Evolutionary conservation across 2,888 invertebrate species (phyloP).

Genomic region (Syritta pipiens): DNA sequence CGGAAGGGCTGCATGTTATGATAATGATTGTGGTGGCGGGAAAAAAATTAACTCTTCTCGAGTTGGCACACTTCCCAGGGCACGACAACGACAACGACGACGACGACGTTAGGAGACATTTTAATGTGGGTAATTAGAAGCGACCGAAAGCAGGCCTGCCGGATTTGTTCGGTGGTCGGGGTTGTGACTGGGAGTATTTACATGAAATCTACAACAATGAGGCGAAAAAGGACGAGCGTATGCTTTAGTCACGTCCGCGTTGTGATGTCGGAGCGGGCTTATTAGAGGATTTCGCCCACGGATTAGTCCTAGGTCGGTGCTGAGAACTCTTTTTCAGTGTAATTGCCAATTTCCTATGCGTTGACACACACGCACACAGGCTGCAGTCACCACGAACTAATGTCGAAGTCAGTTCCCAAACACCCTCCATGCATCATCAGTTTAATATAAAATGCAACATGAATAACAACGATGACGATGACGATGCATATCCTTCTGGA

Average conservation of each 20-base stretch:
- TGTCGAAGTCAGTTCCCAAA: constrained; percentile 22
- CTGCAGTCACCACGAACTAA: neutral
- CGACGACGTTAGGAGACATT: constrained; percentile 38
- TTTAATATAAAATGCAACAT: constrained; percentile 66
- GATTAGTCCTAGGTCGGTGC: too few species aligned
- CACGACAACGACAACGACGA: neutral
- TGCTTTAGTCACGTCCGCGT: too few species aligned
- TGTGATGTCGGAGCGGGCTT: constrained; percentile 45
- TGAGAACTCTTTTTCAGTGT: too few species aligned
- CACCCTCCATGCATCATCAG: constrained; percentile 50
- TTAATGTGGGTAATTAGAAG: constrained; percentile 65
- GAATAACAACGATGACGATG: constrained; percentile 62
- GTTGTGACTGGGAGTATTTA: constrained; percentile 26
- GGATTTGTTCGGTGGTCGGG: constrained; percentile 29
- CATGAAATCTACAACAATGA: constrained; percentile 60
- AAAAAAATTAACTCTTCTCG: constrained; percentile 57
- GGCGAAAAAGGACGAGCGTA: constrained; percentile 49
- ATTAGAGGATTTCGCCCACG: too few species aligned
- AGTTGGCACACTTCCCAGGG: constrained; percentile 59
- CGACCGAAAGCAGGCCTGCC: constrained; percentile 27
- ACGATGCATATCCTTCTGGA: constrained; percentile 61
- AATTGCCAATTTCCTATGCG: too few species aligned
- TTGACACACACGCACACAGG: too few species aligned
- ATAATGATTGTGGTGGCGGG: constrained; percentile 61
- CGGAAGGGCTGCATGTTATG: constrained; percentile 48